Conservation (phyloP, 2,113 vertebrate species). For the Charadrius vociferus region DNA sequence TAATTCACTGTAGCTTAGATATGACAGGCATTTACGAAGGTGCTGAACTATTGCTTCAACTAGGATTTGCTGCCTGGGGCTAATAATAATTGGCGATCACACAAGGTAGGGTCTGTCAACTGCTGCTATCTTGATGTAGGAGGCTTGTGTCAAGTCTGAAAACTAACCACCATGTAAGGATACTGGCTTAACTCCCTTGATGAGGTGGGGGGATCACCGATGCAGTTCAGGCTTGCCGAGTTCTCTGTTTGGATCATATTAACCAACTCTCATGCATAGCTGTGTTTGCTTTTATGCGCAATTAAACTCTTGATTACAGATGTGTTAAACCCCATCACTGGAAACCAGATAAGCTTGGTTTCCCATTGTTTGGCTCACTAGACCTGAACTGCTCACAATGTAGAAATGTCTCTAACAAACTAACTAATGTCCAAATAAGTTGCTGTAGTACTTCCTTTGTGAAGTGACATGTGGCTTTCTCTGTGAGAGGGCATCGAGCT, state of each 20-base stretch:
- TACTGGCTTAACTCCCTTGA: not conserved
- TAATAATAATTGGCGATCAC: not conserved
- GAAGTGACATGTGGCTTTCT: not conserved
- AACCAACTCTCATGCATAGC: not conserved
- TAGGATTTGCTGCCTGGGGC: not conserved
- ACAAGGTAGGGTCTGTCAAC: not conserved
- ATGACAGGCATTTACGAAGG: not conserved
- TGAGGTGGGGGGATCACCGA: not conserved
- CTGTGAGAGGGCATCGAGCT: not conserved
- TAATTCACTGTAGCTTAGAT: not conserved
- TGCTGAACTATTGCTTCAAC: not conserved
- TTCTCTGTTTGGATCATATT: not conserved
- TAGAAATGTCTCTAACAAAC: not conserved
- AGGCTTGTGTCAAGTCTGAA: not conserved
- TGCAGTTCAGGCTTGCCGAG: not conserved
- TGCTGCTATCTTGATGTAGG: not conserved
- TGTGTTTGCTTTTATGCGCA: not conserved
- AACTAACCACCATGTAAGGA: fast-evolving
- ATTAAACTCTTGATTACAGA: not conserved
- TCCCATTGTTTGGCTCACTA: not conserved
- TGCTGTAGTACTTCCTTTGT: not conserved
- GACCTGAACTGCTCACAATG: not conserved
- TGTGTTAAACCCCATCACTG: not conserved
- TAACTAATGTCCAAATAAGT: not conserved
- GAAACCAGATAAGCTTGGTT: not conserved